Evolutionary conservation across 2,113 vertebrate species (phyloP), one percentile per base, ranked within the genome.

Genomic region (Holacanthus passer): DNA sequence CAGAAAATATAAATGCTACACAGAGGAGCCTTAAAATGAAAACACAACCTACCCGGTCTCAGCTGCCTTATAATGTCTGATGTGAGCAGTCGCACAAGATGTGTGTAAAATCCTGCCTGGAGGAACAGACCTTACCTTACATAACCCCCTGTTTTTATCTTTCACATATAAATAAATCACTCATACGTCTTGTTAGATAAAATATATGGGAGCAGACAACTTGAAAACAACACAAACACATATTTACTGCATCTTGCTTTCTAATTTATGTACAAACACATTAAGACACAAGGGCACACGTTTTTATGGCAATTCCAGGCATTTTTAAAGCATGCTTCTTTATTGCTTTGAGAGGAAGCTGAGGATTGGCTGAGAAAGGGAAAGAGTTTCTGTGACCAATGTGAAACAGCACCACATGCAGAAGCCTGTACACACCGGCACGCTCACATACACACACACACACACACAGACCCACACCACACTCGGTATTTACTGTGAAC

Each of bases 301-400:
- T 47, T 58, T 91, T 88, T 81, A 89, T 86, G 74, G 86, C 84
- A 89, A 90, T 93, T 93, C 87, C 82, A 82, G 83, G 79, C 78
- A 90, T 94, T 92, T 94, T 93, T 87, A 83, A 80, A 90, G 80
- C 72, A 81, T 71, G 68, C 77, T 85, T 80, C 64, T 93, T 91
- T 85, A 93, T 90, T 93, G 87, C 91, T 83, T 81, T 60, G 69
- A 87, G 77, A 93, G 90, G 88, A 89, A 91, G 86, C 83, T 81
- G 81, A 56, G 86, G 86, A 91, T 93, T 90, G 85, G 82, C 70
- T 76, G 76, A 77, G 73, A 89, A 81, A 75, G 66, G n/a, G 59
- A 89, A 53, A 83, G 81, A 79, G 47, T 73, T 87, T 88, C 88
- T 93, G 89, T 94, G 93, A 94, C 94, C 89, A 94, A 94, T 94